These are phyloP conservation scores for Adrianichthys oophorus DNA, from an alignment of 2,797 vertebrate species.

Conservation along the genomic window DNA sequence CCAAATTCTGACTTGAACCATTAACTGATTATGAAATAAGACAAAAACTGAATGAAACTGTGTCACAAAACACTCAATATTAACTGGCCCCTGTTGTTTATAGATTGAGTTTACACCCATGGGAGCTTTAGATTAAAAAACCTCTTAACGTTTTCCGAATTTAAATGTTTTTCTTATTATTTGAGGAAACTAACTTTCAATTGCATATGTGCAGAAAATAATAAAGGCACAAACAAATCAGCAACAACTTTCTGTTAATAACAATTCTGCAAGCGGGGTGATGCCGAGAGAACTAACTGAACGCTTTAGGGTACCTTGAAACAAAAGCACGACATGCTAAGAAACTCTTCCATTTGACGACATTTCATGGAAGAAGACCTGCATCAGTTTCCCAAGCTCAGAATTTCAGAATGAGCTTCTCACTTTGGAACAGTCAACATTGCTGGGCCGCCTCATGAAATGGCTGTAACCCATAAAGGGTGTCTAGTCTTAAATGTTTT, in stretches of 20 bases:
- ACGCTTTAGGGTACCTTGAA: slow-evolving; percentile 29
- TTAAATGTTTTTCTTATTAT: slow-evolving; percentile 9
- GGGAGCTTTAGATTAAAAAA: slow-evolving; percentile 20
- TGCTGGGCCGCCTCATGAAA: slow-evolving; percentile 48
- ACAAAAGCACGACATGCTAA: slow-evolving; percentile 59
- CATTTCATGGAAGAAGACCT: slow-evolving; percentile 33
- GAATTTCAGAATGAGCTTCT: slow-evolving; percentile 43
- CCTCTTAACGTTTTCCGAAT: slow-evolving; percentile 4
- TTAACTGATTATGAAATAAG: too few relatives aligned
- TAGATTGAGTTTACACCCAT: slow-evolving; percentile 8
- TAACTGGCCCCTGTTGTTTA: too few relatives aligned
- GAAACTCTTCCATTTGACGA: slow-evolving; percentile 42
- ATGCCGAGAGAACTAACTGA: slow-evolving; percentile 33
- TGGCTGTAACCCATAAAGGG: slow-evolving; percentile 66
- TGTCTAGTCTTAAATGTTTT: slow-evolving; percentile 40
- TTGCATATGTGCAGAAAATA: slow-evolving; percentile 52
- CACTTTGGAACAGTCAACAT: slow-evolving; percentile 58
- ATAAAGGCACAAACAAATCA: slow-evolving; percentile 75
- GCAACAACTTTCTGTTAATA: slow-evolving; percentile 21
- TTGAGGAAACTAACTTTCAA: slow-evolving; percentile 43
- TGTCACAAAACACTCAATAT: too few relatives aligned
- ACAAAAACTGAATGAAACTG: too few relatives aligned
- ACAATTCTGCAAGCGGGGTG: slow-evolving; percentile 32
- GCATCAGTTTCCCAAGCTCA: slow-evolving; percentile 29
- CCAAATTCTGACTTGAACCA: too few relatives aligned